phyloP scores from a whole-genome alignment of 2,888 invertebrate genomes.

The Sthenelais limicola region DNA sequence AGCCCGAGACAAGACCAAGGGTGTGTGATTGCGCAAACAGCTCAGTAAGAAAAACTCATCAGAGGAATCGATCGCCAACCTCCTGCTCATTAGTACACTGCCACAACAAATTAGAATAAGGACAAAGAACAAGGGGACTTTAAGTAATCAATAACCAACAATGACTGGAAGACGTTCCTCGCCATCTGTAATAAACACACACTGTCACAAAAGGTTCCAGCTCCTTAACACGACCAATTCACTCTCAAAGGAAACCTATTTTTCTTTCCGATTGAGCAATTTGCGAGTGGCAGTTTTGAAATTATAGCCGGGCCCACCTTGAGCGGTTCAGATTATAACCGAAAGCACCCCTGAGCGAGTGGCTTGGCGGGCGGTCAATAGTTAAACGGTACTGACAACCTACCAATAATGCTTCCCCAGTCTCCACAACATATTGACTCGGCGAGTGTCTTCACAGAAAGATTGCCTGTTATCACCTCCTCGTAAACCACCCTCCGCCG shows the following conservation, averaged over 20 bases:
- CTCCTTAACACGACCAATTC: slow-evolving; percentile 24
- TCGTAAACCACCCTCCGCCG: neutral
- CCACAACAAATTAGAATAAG: slow-evolving; percentile 25
- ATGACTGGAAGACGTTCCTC: slow-evolving; percentile 26
- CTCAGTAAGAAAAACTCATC: slow-evolving; percentile 27
- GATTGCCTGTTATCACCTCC: slow-evolving; percentile 33
- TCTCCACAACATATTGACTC: slow-evolving; percentile 8
- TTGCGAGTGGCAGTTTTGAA: slow-evolving; percentile 34
- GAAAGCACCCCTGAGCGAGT: too few relatives aligned
- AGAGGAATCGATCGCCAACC: slow-evolving; percentile 21
- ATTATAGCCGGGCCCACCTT: slow-evolving; percentile 19
- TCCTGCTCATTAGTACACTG: slow-evolving; percentile 28
- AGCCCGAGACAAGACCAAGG: slow-evolving; percentile 27
- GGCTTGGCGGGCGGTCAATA: slow-evolving; percentile 23
- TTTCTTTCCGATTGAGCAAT: slow-evolving; percentile 35
- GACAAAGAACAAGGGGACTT: slow-evolving; percentile 1
- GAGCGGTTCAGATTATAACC: too few relatives aligned
- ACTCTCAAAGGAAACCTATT: slow-evolving; percentile 20
- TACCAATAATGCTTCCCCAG: slow-evolving; percentile 21
- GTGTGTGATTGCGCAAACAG: slow-evolving; percentile 34
- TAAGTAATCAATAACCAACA: slow-evolving; percentile 29
- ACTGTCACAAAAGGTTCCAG: slow-evolving; percentile 30
- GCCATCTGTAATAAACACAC: slow-evolving; percentile 32
- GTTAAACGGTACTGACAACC: slow-evolving; percentile 31
- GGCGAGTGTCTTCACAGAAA: neutral